Conservation (phyloP, 37 sponge, comb jelly and placozoan genomes). For the Hormiphora californensis region DNA sequence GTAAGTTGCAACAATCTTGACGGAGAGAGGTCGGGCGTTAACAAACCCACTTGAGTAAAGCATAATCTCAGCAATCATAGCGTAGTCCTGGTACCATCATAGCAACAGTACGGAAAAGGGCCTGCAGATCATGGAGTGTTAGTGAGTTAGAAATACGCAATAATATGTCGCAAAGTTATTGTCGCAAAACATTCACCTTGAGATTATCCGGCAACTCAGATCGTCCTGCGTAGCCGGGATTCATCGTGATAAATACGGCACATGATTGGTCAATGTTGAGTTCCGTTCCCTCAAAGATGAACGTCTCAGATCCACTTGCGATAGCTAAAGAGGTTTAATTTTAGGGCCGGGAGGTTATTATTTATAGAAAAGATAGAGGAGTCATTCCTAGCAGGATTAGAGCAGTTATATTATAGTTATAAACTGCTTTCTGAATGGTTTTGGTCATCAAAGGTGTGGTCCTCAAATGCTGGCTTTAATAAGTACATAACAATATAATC, state of each 20-base stretch:
- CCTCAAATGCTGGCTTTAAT: too few relatives aligned
- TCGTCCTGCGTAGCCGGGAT: slow-evolving; percentile 99
- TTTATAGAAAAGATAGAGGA: too few relatives aligned
- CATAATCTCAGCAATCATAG: slow-evolving; percentile 96
- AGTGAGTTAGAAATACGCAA: not conserved
- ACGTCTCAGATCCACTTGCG: slow-evolving; percentile 60
- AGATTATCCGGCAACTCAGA: slow-evolving; percentile 97
- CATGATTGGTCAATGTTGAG: slow-evolving; percentile 95
- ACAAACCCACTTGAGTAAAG: slow-evolving; percentile 98
- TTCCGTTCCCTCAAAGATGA: slow-evolving; percentile 98
- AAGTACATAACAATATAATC: not conserved
- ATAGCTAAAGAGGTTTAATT: slow-evolving; percentile 30
- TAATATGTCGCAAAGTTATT: not conserved
- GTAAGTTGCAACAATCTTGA: slow-evolving; percentile 99
- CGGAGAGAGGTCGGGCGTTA: slow-evolving; percentile 93
- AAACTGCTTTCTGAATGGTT: too few relatives aligned
- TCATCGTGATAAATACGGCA: slow-evolving; percentile 99
- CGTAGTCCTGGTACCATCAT: slow-evolving; percentile 99
- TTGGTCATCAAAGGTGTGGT: too few relatives aligned
- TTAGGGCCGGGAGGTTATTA: too few relatives aligned
- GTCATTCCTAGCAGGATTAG: too few relatives aligned
- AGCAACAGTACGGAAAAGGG: slow-evolving; percentile 96
- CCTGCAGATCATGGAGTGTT: too few relatives aligned
- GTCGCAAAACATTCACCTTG: slow-evolving; percentile 53
- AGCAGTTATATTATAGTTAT: too few relatives aligned